Conservation (phyloP, 2,797 vertebrate genomes). For the Coreius guichenoti region DNA sequence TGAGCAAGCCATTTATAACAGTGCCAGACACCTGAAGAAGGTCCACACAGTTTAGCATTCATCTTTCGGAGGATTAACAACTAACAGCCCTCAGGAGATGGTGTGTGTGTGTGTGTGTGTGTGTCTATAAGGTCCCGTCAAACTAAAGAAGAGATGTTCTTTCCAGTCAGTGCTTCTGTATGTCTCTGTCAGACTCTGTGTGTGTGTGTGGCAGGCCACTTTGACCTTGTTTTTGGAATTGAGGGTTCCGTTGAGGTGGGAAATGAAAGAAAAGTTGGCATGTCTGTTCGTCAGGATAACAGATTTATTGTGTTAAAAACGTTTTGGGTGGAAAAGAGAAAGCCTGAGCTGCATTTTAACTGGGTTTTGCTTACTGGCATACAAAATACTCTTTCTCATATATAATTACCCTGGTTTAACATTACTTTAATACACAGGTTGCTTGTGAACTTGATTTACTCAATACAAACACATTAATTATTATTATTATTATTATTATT, state of each 20-base stretch:
- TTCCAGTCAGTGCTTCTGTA: constrained; percentile 44
- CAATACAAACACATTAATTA: background rate
- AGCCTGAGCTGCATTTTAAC: constrained; percentile 35
- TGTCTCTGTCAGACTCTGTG: constrained; percentile 33
- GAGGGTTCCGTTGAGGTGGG: constrained; percentile 12
- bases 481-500: background rate
- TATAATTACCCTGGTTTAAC: background rate
- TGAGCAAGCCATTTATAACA: constrained; percentile 23
- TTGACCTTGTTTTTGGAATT: constrained; percentile 40
- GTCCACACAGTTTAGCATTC: background rate
- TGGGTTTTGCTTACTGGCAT: constrained; percentile 7
- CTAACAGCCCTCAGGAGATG: background rate
- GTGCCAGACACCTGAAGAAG: constrained; percentile 22
- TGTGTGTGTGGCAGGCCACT: constrained; percentile 33
- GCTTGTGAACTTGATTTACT: background rate
- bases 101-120: constrained; percentile 9
- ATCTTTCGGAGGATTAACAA: constrained; percentile 3
- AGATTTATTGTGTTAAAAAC: constrained; percentile 43
- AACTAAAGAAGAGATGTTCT: constrained; percentile 40
- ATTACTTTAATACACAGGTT: constrained; percentile 15
- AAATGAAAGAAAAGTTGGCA: constrained; percentile 37
- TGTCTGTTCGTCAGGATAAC: constrained; percentile 6
- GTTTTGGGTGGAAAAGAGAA: constrained; percentile 23
- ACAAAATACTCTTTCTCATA: background rate
- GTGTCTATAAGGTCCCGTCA: constrained; percentile 31